Conservation (phyloP, 2,797 vertebrate genomes). For the Clarias platycephalus region DNA sequence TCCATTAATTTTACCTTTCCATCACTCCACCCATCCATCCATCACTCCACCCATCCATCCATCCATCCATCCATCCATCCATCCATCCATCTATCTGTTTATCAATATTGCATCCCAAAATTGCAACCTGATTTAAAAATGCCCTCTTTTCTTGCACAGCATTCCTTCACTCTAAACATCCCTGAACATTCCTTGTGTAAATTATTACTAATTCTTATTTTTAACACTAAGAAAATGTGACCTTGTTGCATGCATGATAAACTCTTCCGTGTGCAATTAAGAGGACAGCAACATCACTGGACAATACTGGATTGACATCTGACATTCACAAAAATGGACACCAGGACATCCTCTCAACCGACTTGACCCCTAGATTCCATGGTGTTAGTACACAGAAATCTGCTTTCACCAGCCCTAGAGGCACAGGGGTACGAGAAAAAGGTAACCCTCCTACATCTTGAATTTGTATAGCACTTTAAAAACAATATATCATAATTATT, state of each 20-base stretch:
- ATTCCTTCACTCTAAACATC: background rate
- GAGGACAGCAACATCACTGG: conserved; percentile 55
- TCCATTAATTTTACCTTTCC: background rate
- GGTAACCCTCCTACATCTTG: conserved; percentile 58
- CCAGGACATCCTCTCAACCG: conserved; percentile 61
- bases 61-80: background rate
- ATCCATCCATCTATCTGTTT: too few species aligned
- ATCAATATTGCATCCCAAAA: background rate
- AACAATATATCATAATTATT: conserved; percentile 4
- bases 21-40: background rate
- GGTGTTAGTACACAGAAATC: conserved; percentile 59
- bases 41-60: too few species aligned
- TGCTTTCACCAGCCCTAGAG: conserved; percentile 52
- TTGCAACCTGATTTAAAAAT: too few species aligned
- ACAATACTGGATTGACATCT: conserved; percentile 40
- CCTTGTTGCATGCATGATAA: background rate
- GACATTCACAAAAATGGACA: conserved; percentile 61
- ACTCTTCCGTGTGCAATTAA: conserved; percentile 42
- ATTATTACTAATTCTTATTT: background rate
- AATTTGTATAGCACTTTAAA: background rate
- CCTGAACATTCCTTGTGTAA: background rate
- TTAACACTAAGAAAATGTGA: background rate
- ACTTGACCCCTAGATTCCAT: conserved; percentile 61
- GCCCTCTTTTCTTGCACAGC: background rate
- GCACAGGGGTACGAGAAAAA: conserved; percentile 57